Conservation (phyloP, 2,797 vertebrate species). For the Eulemur rubriventer region DNA sequence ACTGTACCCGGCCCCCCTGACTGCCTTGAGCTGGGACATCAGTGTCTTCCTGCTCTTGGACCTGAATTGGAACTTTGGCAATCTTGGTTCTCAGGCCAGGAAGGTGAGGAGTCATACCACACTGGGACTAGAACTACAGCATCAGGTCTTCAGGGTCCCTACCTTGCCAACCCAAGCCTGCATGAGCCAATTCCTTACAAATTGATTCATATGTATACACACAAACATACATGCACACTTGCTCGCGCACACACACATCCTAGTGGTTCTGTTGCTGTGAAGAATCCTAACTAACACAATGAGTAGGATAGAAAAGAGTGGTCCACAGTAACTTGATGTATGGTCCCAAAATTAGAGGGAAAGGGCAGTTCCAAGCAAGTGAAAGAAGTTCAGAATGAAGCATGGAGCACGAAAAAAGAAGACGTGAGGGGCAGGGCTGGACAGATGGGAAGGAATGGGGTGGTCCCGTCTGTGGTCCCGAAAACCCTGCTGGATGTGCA, state of each 20-base stretch:
- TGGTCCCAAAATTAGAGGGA: background rate
- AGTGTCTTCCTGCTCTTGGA: background rate
- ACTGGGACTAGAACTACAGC: background rate
- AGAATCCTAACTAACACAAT: background rate
- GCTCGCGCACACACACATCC: background rate
- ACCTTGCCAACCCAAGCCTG: background rate
- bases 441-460: background rate
- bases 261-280: background rate
- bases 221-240: background rate
- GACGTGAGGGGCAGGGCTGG: fast-evolving
- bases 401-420: background rate
- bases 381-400: background rate
- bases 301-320: background rate
- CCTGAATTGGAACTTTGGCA: background rate
- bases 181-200: background rate
- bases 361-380: background rate
- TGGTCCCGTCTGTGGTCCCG: background rate
- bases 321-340: background rate
- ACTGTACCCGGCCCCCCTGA: no score
- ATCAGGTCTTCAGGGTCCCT: background rate
- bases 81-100: background rate
- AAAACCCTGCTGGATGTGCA: background rate
- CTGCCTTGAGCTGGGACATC: background rate
- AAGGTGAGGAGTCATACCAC: no score
- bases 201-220: background rate